Conservation (phyloP, 2,113 vertebrate species). For the Lycocorax pyrrhopterus region DNA sequence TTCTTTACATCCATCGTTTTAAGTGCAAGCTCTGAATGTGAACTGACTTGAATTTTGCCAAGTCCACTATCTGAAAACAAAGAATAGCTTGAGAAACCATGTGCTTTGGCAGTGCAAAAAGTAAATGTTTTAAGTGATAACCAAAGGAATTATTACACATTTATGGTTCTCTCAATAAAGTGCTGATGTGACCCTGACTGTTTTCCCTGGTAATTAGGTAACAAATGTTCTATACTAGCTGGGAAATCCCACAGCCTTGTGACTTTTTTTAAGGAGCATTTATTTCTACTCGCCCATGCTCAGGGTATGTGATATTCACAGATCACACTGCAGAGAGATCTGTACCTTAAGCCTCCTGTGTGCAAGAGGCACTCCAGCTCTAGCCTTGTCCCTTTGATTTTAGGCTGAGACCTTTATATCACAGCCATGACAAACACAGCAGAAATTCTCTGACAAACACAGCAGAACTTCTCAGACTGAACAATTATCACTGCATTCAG, state of each 20-base stretch:
- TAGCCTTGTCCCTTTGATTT: not conserved
- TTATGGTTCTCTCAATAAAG: not conserved
- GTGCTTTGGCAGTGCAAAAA: not conserved
- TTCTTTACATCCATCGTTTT: not conserved
- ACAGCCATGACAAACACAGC: not conserved
- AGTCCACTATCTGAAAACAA: not conserved
- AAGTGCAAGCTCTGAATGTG: not conserved
- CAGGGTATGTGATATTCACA: not conserved
- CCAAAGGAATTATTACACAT: not conserved
- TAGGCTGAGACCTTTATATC: not conserved
- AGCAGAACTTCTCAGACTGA: not conserved
- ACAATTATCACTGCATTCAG: not conserved
- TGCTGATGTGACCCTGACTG: not conserved
- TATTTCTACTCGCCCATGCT: not conserved
- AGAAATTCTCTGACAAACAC: not conserved
- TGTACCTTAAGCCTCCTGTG: not conserved
- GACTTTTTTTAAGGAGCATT: not conserved
- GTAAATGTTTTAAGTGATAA: not conserved
- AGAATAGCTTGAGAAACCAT: not conserved
- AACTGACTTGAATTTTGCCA: not conserved
- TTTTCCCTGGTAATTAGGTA: not conserved
- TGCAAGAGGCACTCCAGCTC: not conserved
- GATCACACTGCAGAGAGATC: not conserved
- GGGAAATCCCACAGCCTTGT: not conserved
- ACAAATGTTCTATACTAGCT: not conserved